Base-by-base conservation (phyloP, 2,888 invertebrate species). In the Exephanes ischioxanthus region DNA sequence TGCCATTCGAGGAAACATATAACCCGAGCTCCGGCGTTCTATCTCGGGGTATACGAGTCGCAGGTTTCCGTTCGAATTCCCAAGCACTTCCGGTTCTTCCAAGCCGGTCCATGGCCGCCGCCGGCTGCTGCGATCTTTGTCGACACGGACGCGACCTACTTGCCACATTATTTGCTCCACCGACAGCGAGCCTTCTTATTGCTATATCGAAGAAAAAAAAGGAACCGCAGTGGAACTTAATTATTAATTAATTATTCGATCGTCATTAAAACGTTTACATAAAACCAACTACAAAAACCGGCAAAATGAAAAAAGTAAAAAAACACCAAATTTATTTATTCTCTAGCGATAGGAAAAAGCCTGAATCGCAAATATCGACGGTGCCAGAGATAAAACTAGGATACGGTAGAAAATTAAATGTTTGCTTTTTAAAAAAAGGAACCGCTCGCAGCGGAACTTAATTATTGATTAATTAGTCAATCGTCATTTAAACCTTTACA, bases 11-110 rank as follows among this genome's bases (percentile, higher is more conserved):
- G 30, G 33, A 63, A 63, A 30, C n/a, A 63, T 63, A 63, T 19
- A 22, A 30, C 70, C 76, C 51, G 30, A 33, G 58, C 51, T 37
- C 14, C 41, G 45, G 22, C 33, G 16, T 30, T 76, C 73, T 75
- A 70, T 79, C 83, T 78, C 78, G 48, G n/a, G 67, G 51, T 41
- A 53, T 77, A 77, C 67, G 77, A 67, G 67, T 51, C 66, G 55
- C 53, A 67, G 26, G 53, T 77, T 77, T 77, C 66, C 67, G 67
- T 37, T 55, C 41, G 78, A 73, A 51, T 61, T 79, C 78, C 71
- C 67, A 53, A 41, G 22, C 45, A 72, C 84, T 77, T 84, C 84
- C 84, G 80, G 72, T 73, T 71, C 55, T 75, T 58, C 26, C 67
- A 71, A 41, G 55, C 67, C 68, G 67, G 48, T 48, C 66, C 71